phyloP scores from a whole-genome alignment of 92 coral and sea anemone genomes.

The Isaurus tuberculatus region DNA sequence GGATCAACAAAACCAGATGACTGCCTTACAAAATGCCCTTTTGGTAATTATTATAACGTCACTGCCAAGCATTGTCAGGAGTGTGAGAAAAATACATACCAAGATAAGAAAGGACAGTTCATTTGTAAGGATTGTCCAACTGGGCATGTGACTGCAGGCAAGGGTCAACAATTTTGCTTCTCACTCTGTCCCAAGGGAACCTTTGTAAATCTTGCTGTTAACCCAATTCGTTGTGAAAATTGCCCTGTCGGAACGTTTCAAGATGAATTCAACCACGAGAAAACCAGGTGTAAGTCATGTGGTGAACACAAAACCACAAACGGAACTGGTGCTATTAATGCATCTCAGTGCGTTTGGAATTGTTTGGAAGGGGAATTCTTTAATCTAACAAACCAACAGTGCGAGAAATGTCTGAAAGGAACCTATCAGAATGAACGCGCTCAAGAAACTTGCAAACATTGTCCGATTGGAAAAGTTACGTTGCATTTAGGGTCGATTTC shows the following conservation, averaged over 20 bases:
- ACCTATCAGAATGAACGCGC: conserved; percentile 45
- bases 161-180: conserved; percentile 30
- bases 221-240: conserved; percentile 18
- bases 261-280: conserved; percentile 24
- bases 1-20: conserved; percentile 33
- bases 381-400: conserved; percentile 20
- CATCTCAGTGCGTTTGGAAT: conserved; percentile 29
- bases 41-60: conserved; percentile 13
- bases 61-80: conserved; percentile 23
- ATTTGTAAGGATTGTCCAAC: conserved; percentile 28
- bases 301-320: conserved; percentile 40
- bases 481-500: not conserved
- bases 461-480: conserved; percentile 38
- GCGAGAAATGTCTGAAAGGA: conserved; percentile 30
- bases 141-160: conserved; percentile 12
- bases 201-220: conserved; percentile 15
- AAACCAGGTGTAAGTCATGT: conserved; percentile 10
- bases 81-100: conserved; percentile 35
- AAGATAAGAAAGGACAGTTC: conserved; percentile 21
- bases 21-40: conserved; percentile 22
- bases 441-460: conserved; percentile 30
- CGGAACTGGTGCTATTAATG: not conserved
- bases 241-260: conserved; percentile 25
- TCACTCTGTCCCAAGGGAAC: conserved; percentile 27
- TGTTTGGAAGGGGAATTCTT: conserved; percentile 21